Evolutionary conservation across 2,797 vertebrate species (phyloP).

Genomic region (Apodemus agrarius): DNA sequence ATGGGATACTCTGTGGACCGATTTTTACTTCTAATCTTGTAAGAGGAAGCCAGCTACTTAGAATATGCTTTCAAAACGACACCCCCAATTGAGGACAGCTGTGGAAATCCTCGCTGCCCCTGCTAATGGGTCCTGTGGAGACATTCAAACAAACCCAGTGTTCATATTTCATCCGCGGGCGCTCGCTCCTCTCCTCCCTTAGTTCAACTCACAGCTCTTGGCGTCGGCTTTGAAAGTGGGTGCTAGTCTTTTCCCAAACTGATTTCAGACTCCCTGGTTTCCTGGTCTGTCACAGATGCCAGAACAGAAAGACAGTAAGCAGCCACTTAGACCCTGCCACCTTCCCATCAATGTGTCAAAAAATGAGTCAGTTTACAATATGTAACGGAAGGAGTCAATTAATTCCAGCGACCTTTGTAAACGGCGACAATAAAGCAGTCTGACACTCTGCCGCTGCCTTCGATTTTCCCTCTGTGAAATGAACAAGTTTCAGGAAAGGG

Average conservation of each 20-base stretch:
- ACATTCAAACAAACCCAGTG: constrained; percentile 59
- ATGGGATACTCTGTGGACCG: constrained; percentile 69
- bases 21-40: constrained; percentile 65
- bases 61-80: constrained; percentile 64
- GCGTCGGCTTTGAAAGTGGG: constrained; percentile 61
- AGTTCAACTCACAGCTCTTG: constrained; percentile 60
- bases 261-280: constrained; percentile 78
- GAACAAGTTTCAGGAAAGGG: constrained; percentile 84
- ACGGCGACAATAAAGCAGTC: constrained; percentile 85
- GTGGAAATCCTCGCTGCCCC: neutral
- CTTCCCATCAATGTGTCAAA: constrained; percentile 81
- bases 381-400: constrained; percentile 84
- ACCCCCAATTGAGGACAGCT: neutral
- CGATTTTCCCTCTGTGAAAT: constrained; percentile 83
- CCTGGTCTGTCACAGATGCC: constrained; percentile 70
- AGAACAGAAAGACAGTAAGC: constrained; percentile 77
- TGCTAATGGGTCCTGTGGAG: constrained; percentile 53
- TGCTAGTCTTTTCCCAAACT: constrained; percentile 58
- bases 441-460: constrained; percentile 83
- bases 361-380: constrained; percentile 80
- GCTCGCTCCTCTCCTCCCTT: neutral
- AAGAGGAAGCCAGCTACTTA: constrained; percentile 52
- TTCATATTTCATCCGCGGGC: constrained; percentile 60
- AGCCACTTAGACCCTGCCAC: constrained; percentile 76
- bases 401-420: constrained; percentile 88